Base-by-base conservation (phyloP, 2,888 invertebrate genomes). In the Megastigmus dorsalis region DNA sequence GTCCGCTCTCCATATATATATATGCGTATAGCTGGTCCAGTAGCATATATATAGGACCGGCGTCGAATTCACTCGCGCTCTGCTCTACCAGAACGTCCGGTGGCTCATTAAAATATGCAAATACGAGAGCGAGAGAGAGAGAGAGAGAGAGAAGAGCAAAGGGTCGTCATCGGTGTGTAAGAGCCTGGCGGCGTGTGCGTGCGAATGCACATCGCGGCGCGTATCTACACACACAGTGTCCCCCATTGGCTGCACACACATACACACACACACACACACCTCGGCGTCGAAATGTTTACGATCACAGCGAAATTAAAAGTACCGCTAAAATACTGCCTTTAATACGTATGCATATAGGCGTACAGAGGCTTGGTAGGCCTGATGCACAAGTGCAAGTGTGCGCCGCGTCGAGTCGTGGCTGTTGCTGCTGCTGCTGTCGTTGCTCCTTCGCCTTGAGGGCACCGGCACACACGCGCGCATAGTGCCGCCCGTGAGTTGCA, bases 71-170 rank as follows among this genome's bases (percentile, higher is more conserved):
- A 23, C 15, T 55, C 33, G n/a, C 69, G 41, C 52, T n/a, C n/a
- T n/a, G n/a, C n/a, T n/a, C n/a, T n/a, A n/a, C n/a, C n/a, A n/a
- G n/a, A n/a, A 54, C 55, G 75, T 60, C 66, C 71, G 62, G 82
- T 82, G 84, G 82, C 87, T 87, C 87, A 87, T 87, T 87, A 87
- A 87, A 87, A 87, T 87, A 87, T 87, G 87, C 87, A 86, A 87
- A 87, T 87, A 86, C 82, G 30, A 38, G 38, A 26, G 3, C 5
- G 15, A 38, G 20, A 20, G 28, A 20, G 20, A 48, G 48, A 54
- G 50, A 2, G 50, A 30, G 20, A 38, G 41, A 5, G 57, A 13
- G 41, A 33, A 5, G 38, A 60, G 69, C 68, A 50, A 60, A 28
- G 72, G 72, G 70, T 71, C 50, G 62, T 45, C 45, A 30, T 62